These are phyloP conservation scores for Anarsia innoxiella DNA, from an alignment of 2,888 invertebrate genomes.

Conservation along the genomic window DNA sequence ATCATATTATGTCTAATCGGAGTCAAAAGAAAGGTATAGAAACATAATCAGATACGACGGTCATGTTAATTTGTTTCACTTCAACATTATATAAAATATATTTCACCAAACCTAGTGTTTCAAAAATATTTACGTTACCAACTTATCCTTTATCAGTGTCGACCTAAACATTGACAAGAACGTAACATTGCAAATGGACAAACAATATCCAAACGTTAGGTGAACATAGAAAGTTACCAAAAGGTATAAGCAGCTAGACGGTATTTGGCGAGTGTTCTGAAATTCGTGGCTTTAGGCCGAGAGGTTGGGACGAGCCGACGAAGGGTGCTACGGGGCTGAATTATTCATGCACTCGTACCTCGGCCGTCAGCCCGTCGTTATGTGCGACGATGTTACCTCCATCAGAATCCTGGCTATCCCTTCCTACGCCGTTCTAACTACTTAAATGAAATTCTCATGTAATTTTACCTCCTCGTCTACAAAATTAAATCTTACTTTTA, in stretches of 20 bases:
- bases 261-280: slow-evolving; percentile 20
- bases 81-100: too few relatives aligned
- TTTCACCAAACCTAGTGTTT: too few relatives aligned
- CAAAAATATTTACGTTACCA: too few relatives aligned
- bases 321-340: slow-evolving; percentile 39
- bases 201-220: slow-evolving; percentile 4
- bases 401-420: slow-evolving; percentile 16
- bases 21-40: slow-evolving; percentile 2
- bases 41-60: too few relatives aligned
- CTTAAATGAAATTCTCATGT: neutral
- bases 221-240: slow-evolving; percentile 13
- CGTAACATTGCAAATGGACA: slow-evolving; percentile 4
- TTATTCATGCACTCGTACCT: slow-evolving; percentile 54
- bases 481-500: neutral
- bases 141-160: too few relatives aligned
- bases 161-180: slow-evolving; percentile 3
- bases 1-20: neutral
- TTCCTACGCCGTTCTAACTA: neutral
- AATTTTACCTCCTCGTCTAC: neutral
- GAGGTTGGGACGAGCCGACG: slow-evolving; percentile 28
- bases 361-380: slow-evolving; percentile 40
- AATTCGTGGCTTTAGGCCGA: slow-evolving; percentile 21
- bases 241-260: slow-evolving; percentile 19
- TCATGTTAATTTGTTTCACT: too few relatives aligned
- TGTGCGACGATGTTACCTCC: slow-evolving; percentile 33